A percentile compares a stretch with the other conserved stretches of the same genome.
phyloP scores from a whole-genome alignment of 37 sponge, comb jelly and placozoan genomes.

The Dysidea cf. avara region DNA sequence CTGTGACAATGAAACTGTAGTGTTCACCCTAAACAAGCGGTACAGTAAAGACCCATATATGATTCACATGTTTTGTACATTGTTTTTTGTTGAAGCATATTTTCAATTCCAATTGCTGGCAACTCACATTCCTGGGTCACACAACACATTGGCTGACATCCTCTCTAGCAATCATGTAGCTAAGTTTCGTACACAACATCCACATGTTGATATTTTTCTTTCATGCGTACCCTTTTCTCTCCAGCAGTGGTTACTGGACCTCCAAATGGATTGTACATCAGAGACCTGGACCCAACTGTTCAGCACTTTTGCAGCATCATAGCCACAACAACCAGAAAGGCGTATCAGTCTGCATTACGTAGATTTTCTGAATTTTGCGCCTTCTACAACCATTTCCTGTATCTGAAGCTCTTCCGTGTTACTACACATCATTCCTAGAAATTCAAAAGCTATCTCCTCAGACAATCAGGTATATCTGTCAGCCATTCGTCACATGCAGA shows the following conservation, averaged over 20 bases:
- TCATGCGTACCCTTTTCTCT: not conserved
- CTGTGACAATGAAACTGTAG: conserved; percentile 46
- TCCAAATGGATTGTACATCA: conserved; percentile 54
- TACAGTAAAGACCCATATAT: not conserved
- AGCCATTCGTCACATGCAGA: conserved; percentile 44
- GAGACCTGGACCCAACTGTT: conserved; percentile 34
- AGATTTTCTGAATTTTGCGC: conserved; percentile 36
- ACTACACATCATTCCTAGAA: conserved; percentile 29
- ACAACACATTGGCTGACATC: conserved; percentile 39
- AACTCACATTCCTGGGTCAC: conserved; percentile 13
- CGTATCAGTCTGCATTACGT: conserved; percentile 38
- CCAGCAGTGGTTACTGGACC: conserved; percentile 17
- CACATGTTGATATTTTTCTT: not conserved
- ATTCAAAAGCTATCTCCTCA: conserved; percentile 13
- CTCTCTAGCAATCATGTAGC: conserved; percentile 31
- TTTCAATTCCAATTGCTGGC: conserved; percentile 7
- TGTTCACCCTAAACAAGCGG: conserved; percentile 5
- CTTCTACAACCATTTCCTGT: conserved; percentile 33
- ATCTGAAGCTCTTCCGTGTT: conserved; percentile 2
- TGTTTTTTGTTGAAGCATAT: conserved; percentile 34
- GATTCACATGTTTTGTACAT: conserved; percentile 32
- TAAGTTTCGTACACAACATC: conserved; percentile 2
- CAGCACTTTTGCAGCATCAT: conserved; percentile 10
- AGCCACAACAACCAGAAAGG: conserved; percentile 40
- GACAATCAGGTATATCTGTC: conserved; percentile 56